Base-by-base conservation (phyloP, 2,888 invertebrate genomes). In the Apeira syringaria region DNA sequence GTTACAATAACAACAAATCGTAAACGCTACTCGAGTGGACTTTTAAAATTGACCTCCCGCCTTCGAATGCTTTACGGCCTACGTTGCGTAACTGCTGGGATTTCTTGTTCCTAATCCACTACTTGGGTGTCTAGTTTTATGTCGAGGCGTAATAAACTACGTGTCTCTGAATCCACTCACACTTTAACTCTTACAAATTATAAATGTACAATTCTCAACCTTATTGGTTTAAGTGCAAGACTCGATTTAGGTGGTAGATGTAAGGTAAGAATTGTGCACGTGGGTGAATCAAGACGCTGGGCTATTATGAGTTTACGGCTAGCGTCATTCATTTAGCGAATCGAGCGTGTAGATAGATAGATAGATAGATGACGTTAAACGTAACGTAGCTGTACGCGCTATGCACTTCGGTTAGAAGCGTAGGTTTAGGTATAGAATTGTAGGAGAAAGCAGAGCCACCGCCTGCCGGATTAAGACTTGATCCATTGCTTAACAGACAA, bases 41-140 rank as follows among this genome's bases (percentile, higher is more conserved):
- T 64, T 78, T 78, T 71, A 78, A 81, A 80, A 80, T 77, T 82
- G 80, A 82, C 84, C 84, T 79, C 75, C 68, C 61, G 51, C 47
- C 58, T 60, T 56, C 55, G 47, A 64, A 67, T 59, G 52, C 61
- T 75, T 75, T 74, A 80, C 61, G 46, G 59, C 69, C 51, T 57
- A 61, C 56, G 65, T 85, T 85, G 79, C 76, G 70, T 76, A 82
- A 85, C 74, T 53, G 47, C 64, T 55, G 61, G 61, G 71, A 73
- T 72, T 70, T 68, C 65, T 74, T 61, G 68, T 65, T 72, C 45
- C 70, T 81, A 80, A 85, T 86, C 83, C 70, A 76, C 84, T 78
- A 78, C 86, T 86, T 87, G 87, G 87, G 87, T 85, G 87, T 87
- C 85, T 85, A 72, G 70, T 83, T 86, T 84, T 81, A 84, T 85